These are phyloP conservation scores for Argopecten irradians DNA, from an alignment of 1,140 invertebrate genomes.

Conservation along the genomic window DNA sequence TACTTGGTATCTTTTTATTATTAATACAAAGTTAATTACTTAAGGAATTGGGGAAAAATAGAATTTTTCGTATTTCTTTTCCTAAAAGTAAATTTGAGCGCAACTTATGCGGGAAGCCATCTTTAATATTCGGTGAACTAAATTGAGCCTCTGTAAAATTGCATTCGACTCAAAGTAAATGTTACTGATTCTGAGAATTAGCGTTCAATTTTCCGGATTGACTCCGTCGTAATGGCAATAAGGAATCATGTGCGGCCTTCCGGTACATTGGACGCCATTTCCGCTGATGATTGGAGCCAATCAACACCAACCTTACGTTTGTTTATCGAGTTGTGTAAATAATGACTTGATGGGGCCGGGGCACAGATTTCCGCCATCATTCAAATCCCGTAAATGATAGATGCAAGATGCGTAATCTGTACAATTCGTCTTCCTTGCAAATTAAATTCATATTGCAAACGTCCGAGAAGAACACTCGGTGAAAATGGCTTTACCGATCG, in stretches of 20 bases:
- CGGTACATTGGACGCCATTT: background rate
- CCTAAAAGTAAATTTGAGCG: too few species aligned
- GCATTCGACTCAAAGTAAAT: too few species aligned
- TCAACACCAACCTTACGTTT: background rate
- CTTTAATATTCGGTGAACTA: too few species aligned
- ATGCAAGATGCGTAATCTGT: slow-evolving; percentile 46
- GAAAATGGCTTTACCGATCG: background rate
- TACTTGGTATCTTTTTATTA: too few species aligned
- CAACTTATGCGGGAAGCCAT: too few species aligned
- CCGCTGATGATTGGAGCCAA: background rate
- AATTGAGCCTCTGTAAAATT: too few species aligned
- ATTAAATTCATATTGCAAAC: slow-evolving; percentile 53
- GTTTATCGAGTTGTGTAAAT: slow-evolving; percentile 40
- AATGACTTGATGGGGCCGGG: slow-evolving; percentile 46
- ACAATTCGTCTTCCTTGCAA: slow-evolving; percentile 49
- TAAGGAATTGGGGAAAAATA: too few species aligned
- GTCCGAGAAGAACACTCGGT: slow-evolving; percentile 27
- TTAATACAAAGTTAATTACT: too few species aligned
- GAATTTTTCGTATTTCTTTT: too few species aligned
- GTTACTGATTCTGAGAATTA: background rate
- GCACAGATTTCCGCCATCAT: slow-evolving; percentile 40
- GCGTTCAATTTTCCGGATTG: background rate
- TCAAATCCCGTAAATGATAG: slow-evolving; percentile 45
- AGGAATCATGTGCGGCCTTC: background rate
- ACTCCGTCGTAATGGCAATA: background rate